Base-by-base conservation (phyloP, 2,888 invertebrate species). In the Quadroppia sp. region DNA sequence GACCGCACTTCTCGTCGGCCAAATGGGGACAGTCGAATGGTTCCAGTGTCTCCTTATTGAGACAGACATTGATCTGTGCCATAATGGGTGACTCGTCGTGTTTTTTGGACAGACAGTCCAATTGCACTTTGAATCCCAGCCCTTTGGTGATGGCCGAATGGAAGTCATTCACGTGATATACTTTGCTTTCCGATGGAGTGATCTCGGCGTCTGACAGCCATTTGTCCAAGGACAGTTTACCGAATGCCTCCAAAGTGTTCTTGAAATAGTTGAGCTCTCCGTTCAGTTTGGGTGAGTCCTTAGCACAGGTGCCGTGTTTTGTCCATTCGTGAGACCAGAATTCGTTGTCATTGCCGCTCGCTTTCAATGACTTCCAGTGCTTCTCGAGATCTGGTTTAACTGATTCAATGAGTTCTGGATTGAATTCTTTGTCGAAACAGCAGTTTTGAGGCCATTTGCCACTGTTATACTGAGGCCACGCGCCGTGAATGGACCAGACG, bases 241-340 rank as follows among this genome's bases (percentile, higher is more conserved):
- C 23, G 30, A 71, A 71, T 15, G 70, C 30, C 13, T 64, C 42
- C 36, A 75, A 45, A 32, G 71, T 50, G n/a, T 23, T 28, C 28
- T 74, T 64, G 40, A 75, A 75, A 30, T 74, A 75, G 9, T 70
- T 71, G 0, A 74, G 45, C 61, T 74, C 73, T 42, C 74, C 74
- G 0, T 48, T 71, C 20, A 75, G n/a, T 30, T 42, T 30, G 0
- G 74, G 59, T n/a, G 71, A 64, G 15, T 42, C 20, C 30, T 17
- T 59, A 13, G 75, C 71, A 74, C 75, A 75, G n/a, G 75, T 75
- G 20, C 75, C 75, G 36, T 75, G 75, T 71, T 71, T 75, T 25
- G 20, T 50, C 71, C 74, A 75, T 15, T 75, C 71, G 40, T 75
- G 74, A 15, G 73, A 36, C 75, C 75, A 75, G 36, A 75, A 75